These are phyloP conservation scores for Rhopalosiphum nymphaeae DNA, from an alignment of 2,888 invertebrate species.

Conservation along the genomic window DNA sequence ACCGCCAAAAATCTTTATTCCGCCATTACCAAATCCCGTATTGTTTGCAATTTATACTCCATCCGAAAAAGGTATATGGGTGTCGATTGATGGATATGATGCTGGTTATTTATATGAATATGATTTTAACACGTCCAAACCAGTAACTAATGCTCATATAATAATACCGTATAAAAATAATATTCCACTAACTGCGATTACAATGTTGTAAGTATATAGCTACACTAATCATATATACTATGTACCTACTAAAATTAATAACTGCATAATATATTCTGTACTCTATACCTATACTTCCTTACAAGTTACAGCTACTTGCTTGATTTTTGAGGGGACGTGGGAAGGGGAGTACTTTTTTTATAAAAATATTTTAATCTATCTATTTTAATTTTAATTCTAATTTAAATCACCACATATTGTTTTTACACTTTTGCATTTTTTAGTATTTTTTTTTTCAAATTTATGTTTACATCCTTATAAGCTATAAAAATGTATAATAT, in stretches of 20 bases:
- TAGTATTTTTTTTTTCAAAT: background rate
- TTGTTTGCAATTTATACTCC: slow-evolving; percentile 71
- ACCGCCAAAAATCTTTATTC: slow-evolving; percentile 73
- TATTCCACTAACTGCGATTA: slow-evolving; percentile 21
- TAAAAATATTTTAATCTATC: background rate
- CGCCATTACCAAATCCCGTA: slow-evolving; percentile 75
- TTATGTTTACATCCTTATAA: background rate
- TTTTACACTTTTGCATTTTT: background rate
- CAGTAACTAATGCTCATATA: slow-evolving; percentile 66
- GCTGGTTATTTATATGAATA: slow-evolving; percentile 77
- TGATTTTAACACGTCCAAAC: slow-evolving; percentile 73
- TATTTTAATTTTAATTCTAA: background rate
- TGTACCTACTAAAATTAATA: background rate
- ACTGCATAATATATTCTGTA: background rate
- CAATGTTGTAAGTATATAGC: slow-evolving; percentile 32
- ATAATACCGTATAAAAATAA: slow-evolving; percentile 42
- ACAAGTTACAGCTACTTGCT: background rate
- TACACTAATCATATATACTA: background rate
- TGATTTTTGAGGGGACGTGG: background rate
- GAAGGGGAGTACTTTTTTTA: background rate
- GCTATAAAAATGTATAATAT: background rate
- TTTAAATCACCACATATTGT: background rate
- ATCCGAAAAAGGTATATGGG: slow-evolving; percentile 73
- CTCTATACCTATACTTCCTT: background rate
- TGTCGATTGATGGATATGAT: slow-evolving; percentile 78